Base-by-base conservation (phyloP, 2,888 invertebrate genomes). In the Trachelus iudaicus region DNA sequence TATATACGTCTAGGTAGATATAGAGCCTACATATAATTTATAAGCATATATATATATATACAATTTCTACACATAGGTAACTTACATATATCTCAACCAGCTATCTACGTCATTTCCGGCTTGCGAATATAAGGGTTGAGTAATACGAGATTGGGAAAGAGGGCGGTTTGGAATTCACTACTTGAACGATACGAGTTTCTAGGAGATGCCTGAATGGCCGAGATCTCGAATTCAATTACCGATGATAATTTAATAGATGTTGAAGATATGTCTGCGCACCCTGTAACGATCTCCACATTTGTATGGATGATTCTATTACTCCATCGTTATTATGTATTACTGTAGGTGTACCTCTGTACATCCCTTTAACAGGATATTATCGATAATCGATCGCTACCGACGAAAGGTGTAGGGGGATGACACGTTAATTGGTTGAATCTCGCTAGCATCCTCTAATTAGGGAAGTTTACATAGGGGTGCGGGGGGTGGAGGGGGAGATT, bases 201-300 rank as follows among this genome's bases (percentile, higher is more conserved):
- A 40, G 15, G 40, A 40, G 40, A 40, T 40, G 40, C 15, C 4
- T 75, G 78, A 37, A 76, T 76, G 75, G 75, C 73, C 75, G 73
- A 73, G 78, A 75, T 78, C 71, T 78, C 78, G 76, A 78, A 75
- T 78, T 78, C 78, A 76, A 78, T 78, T 78, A 78, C 73, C 78
- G 78, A 78, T 75, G 78, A 78, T 78, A 78, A 78, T 78, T 78
- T 75, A 78, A 78, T 78, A 75, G 75, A 78, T 78, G 75, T 35
- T 68, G 75, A 40, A 37, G 68, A 76, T 71, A 40, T 2, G 40
- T 71, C 31, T 31, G 30, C 71, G 30, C 71, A 71, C n/a, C n/a
- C 33, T 33, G 30, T n/a, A 71, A n/a, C 71, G 71, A 71, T 33
- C n/a, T 71, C n/a, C 71, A 71, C 4, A 15, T 71, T 71, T 71